Evolutionary conservation across 2,888 invertebrate genomes (phyloP), one percentile per base, ranked within the genome.

Genomic region (Alloscopus bannaensis): DNA sequence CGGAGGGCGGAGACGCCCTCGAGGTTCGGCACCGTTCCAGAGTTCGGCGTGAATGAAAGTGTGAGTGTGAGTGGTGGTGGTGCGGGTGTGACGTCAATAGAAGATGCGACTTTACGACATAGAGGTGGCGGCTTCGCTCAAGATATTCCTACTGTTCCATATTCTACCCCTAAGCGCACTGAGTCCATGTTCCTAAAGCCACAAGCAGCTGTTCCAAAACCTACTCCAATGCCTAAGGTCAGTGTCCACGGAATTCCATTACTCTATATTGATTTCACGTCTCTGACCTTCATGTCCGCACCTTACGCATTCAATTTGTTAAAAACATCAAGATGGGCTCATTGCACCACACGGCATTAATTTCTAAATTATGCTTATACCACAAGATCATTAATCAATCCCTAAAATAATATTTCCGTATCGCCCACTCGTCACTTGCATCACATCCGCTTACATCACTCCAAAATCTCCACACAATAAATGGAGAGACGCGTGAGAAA

Each of bases 121-220:
- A 91, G 94, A 87, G 93, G 91, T 71, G 69, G 91, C 85, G 69
- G 91, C 85, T 91, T 95, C 75, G 95, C 95, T 81, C 96, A 96
- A 90, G 96, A 96, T 88, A 95, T 96, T 88, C 92, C 95, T 87
- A 95, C 95, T 81, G 84, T 87, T 69, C 86, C 86, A 64, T 93
- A 93, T 78, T 71, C 78, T 87, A 95, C 95, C 88, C 96, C 96
- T 78, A 96, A 96, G 89, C 92, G 96, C 87, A 96, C 96, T 83
- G 96, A 96, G 89, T 96, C 96, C 88, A 91, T 96, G 86, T 96
- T 93, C 89, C 92, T 95, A 86, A 90, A 91, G 86, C 92, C 92
- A 71, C 70, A 69, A 13, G 90, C 89, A 82, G 86, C 86, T 47
- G 75, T 77, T 70, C 81, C 82, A 28, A 82, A 82, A 66, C 70